Percentiles rank a stretch among this genome's conserved stretches.
Conservation (phyloP, 2,888 invertebrate species). For the Tenthredo distinguenda region DNA sequence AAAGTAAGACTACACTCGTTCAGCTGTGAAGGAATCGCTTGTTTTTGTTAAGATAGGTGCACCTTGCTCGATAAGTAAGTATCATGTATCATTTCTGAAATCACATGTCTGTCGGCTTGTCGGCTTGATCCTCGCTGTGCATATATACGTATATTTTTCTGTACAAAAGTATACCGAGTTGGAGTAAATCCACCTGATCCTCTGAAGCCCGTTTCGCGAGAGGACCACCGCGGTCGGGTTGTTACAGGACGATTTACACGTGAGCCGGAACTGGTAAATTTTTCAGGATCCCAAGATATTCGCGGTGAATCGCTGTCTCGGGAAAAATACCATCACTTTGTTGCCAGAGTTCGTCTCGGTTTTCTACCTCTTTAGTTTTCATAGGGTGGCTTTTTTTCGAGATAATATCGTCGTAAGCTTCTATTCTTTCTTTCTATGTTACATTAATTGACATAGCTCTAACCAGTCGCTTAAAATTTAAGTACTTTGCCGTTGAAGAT, state of each 20-base stretch:
- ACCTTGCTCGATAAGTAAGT: background rate
- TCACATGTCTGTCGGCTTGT: background rate
- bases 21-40: background rate
- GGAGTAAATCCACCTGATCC: slow-evolving; percentile 25
- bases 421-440: background rate
- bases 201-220: background rate
- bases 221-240: background rate
- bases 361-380: background rate
- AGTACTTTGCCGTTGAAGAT: background rate
- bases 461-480: background rate
- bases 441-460: background rate
- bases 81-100: background rate
- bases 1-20: background rate
- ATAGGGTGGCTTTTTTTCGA: background rate
- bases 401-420: background rate
- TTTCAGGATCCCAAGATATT: background rate
- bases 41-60: background rate
- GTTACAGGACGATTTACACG: slow-evolving; percentile 13
- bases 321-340: background rate
- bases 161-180: background rate
- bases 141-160: background rate
- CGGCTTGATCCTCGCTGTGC: background rate
- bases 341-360: background rate
- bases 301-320: background rate
- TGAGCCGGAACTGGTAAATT: background rate